These are phyloP conservation scores for Thysanoteuthis rhombus DNA, from an alignment of 2,888 invertebrate genomes.

Conservation along the genomic window DNA sequence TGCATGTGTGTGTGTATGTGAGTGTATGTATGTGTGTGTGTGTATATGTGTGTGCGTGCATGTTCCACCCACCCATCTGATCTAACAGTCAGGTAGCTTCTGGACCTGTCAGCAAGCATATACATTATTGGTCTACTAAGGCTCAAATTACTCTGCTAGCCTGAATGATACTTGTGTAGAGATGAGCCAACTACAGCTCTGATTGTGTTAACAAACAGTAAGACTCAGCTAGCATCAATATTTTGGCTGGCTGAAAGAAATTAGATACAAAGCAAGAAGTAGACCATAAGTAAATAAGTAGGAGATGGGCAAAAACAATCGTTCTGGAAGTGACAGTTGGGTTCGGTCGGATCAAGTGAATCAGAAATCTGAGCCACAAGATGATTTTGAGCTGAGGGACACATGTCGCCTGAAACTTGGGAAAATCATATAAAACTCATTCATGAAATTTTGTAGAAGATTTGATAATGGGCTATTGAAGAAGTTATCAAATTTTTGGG, in stretches of 20 bases:
- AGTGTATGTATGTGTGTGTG: no score
- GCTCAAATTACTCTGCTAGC: background rate
- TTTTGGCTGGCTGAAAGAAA: background rate
- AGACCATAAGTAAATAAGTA: background rate
- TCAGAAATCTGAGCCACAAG: no score
- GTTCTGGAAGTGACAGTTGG: no score
- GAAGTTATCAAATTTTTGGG: no score
- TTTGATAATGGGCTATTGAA: no score
- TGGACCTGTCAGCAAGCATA: background rate
- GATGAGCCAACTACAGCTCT: background rate
- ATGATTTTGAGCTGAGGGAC: no score
- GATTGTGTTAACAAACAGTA: background rate
- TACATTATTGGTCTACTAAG: background rate
- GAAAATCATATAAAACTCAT: no score
- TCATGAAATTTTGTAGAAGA: no score
- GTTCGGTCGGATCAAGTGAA: no score
- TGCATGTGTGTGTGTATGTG: no score
- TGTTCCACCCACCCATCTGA: background rate
- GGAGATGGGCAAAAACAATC: background rate
- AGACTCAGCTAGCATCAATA: background rate
- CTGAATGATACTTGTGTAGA: background rate
- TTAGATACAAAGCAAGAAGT: background rate
- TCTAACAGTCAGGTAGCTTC: background rate
- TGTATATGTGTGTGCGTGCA: no score
- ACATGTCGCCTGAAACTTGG: no score